Conservation (phyloP, 2,888 invertebrate species). For the Macrosoma leucophasiata region DNA sequence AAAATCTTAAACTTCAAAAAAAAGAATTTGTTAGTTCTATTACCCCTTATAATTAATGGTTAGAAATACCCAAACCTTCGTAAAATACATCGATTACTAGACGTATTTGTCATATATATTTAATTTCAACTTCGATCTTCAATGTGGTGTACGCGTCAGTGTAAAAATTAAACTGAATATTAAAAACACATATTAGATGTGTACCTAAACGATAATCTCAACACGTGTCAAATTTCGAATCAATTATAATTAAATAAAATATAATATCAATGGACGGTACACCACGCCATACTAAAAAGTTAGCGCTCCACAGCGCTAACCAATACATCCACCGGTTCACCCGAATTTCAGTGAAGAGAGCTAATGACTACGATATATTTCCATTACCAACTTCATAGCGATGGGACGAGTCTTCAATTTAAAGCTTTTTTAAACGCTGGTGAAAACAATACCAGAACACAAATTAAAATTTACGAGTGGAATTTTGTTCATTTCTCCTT, state of each 20-base stretch:
- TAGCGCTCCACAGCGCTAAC: constrained; percentile 3
- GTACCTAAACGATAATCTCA: too few relatives aligned
- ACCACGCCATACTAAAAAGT: too few relatives aligned
- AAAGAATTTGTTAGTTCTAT: constrained; percentile 52
- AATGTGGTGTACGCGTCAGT: too few relatives aligned
- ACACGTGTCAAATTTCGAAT: too few relatives aligned
- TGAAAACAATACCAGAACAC: constrained; percentile 20
- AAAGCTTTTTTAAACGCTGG: constrained; percentile 44
- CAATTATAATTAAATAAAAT: too few relatives aligned
- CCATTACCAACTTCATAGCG: constrained; percentile 46
- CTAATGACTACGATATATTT: constrained; percentile 56
- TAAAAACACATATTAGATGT: too few relatives aligned
- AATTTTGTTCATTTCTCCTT: too few relatives aligned
- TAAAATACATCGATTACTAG: constrained; percentile 49
- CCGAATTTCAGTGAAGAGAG: constrained; percentile 39
- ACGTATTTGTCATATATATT: constrained; percentile 29
- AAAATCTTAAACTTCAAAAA: constrained; percentile 38
- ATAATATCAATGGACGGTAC: too few relatives aligned
- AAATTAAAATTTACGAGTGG: too few relatives aligned
- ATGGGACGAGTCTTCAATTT: constrained; percentile 61
- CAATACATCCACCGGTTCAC: constrained; percentile 4
- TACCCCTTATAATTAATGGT: constrained; percentile 63
- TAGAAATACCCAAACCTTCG: constrained; percentile 66
- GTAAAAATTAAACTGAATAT: too few relatives aligned
- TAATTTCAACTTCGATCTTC: too few relatives aligned